These are phyloP conservation scores for Hypomesus transpacificus DNA, from an alignment of 2,113 vertebrate species.

Conservation along the genomic window DNA sequence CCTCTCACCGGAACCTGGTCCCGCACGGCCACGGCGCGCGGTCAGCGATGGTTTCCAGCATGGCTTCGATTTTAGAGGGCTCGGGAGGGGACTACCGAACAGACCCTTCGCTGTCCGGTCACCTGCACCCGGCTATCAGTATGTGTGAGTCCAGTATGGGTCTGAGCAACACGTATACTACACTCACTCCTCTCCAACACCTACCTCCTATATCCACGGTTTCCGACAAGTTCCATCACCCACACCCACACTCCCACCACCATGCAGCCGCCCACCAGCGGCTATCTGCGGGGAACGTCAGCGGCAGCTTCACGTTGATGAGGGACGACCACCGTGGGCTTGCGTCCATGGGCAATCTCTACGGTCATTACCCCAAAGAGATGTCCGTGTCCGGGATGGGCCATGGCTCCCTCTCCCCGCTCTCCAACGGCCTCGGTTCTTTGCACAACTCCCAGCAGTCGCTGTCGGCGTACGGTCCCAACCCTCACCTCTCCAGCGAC, in stretches of 20 bases:
- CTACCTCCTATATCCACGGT: slow-evolving; percentile 93
- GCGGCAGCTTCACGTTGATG: slow-evolving; percentile 96
- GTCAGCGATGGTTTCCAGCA: slow-evolving; percentile 85
- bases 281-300: slow-evolving; percentile 84
- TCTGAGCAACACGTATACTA: slow-evolving; percentile 92
- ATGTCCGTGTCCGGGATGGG: slow-evolving; percentile 89
- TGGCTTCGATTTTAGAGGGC: slow-evolving; percentile 87
- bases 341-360: slow-evolving; percentile 91
- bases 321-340: slow-evolving; percentile 89
- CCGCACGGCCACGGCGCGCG: slow-evolving; percentile 72
- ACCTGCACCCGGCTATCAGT: slow-evolving; percentile 93
- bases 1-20: slow-evolving; percentile 80
- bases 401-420: slow-evolving; percentile 85
- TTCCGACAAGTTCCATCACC: slow-evolving; percentile 95
- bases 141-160: slow-evolving; percentile 94
- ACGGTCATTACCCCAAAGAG: slow-evolving; percentile 95
- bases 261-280: slow-evolving; percentile 84
- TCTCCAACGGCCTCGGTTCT: slow-evolving; percentile 87
- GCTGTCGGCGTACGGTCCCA: slow-evolving; percentile 82
- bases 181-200: slow-evolving; percentile 93
- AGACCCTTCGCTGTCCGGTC: slow-evolving; percentile 82
- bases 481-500: slow-evolving; percentile 84
- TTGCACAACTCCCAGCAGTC: slow-evolving; percentile 92
- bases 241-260: slow-evolving; percentile 82
- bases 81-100: slow-evolving; percentile 84